These are phyloP conservation scores for Xyrauchen texanus DNA, from an alignment of 2,113 vertebrate genomes.

Conservation along the genomic window DNA sequence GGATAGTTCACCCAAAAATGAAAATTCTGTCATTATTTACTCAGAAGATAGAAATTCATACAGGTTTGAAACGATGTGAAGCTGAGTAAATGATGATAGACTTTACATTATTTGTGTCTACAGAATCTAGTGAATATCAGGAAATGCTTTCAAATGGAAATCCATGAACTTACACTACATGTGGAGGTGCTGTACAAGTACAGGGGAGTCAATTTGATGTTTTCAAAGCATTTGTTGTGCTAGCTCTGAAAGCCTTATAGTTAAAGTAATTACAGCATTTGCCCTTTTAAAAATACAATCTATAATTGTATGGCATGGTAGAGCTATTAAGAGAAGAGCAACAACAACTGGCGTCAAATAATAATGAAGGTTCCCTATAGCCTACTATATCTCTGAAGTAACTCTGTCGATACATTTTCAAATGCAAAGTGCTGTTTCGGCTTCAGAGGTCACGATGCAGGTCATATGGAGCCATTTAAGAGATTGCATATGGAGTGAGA, in stretches of 20 bases:
- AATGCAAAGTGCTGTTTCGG: constrained; percentile 24
- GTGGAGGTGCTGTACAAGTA: too few species aligned
- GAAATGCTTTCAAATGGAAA: not conserved
- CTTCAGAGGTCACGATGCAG: not conserved
- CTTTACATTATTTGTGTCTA: too few species aligned
- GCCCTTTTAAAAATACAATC: constrained; percentile 26
- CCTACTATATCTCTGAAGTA: too few species aligned
- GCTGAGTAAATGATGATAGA: too few species aligned
- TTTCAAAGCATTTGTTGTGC: not conserved
- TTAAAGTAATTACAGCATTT: constrained; percentile 8
- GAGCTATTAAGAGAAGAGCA: not conserved
- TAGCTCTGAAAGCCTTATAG: constrained; percentile 16
- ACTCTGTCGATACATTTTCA: not conserved
- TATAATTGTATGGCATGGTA: not conserved
- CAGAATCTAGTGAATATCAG: not conserved
- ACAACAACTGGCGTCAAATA: not conserved
- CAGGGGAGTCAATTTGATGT: not conserved
- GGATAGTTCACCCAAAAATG: not conserved
- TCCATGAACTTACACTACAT: not conserved
- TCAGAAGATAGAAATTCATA: too few species aligned
- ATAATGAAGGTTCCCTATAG: not conserved
- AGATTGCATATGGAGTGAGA: too few species aligned
- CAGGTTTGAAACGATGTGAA: too few species aligned
- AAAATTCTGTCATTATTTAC: too few species aligned
- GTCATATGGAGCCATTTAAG: not conserved